A percentile compares a stretch with the other conserved stretches of the same genome.
Conservation (phyloP, 2,797 vertebrate genomes). For the Echiichthys vipera region DNA sequence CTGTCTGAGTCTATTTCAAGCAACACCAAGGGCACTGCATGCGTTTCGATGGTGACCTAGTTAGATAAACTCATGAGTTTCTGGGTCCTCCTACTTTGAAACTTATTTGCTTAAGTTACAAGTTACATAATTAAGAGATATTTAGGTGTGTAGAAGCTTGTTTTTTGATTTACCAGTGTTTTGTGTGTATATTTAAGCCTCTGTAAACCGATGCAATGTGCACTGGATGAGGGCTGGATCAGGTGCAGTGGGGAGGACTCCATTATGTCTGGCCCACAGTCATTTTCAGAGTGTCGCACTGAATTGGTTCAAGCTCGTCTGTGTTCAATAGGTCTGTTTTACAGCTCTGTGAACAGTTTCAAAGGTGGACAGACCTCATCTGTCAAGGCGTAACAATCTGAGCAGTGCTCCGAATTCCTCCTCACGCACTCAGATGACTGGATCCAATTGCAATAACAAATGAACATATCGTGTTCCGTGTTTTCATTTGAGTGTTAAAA, state of each 20-base stretch:
- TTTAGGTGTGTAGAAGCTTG: conserved; percentile 10
- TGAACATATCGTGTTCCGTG: conserved; percentile 49
- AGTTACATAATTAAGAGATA: conserved; percentile 41
- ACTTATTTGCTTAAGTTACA: conserved; percentile 74
- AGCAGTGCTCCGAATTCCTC: conserved; percentile 61
- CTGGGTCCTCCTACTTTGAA: conserved; percentile 73
- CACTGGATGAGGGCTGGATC: conserved; percentile 60
- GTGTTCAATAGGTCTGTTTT: conserved; percentile 81
- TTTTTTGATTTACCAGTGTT: conserved; percentile 35
- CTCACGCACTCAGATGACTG: conserved; percentile 61
- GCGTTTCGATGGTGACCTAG: conserved; percentile 84
- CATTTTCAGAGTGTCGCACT: conserved; percentile 77
- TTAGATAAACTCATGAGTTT: conserved; percentile 81
- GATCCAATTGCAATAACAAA: conserved; percentile 58
- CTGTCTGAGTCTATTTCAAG: conserved; percentile 83
- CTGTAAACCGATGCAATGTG: conserved; percentile 17
- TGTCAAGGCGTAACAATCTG: conserved; percentile 78
- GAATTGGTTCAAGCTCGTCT: conserved; percentile 81
- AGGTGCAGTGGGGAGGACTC: conserved; percentile 77
- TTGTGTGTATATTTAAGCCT: conserved; percentile 51
- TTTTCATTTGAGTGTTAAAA: conserved; percentile 57
- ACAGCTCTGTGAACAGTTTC: conserved; percentile 80
- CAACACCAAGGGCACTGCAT: conserved; percentile 83
- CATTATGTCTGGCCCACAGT: conserved; percentile 76
- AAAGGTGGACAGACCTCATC: conserved; percentile 80